Evolutionary conservation across 2,797 vertebrate genomes (phyloP), one percentile per base, ranked within the genome.

Genomic region (Sebastes umbrosus): DNA sequence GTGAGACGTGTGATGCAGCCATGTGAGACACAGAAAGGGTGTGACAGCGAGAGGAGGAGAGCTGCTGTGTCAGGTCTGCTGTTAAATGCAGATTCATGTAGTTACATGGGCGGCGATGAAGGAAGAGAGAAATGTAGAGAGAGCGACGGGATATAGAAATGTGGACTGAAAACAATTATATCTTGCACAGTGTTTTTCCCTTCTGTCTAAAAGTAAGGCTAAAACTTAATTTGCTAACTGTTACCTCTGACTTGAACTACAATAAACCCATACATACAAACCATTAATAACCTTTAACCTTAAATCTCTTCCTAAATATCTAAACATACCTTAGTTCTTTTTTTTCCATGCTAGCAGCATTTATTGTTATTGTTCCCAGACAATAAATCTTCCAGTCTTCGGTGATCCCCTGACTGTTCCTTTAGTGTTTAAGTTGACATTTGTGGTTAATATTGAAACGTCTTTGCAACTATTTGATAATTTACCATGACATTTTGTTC

Each of bases 1-100:
- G 82, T 83, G 87, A 90, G 73, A 69, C 9, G 59, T 84, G 80
- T 69, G 72, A 83, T 69, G 70, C 70, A 66, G 81, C 87, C 86
- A 85, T 88, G 89, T 90, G 91, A 88, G 75, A 74, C 16, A 20
- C 9, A 39, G 59, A 52, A 67, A 52, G 20, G 22, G 69, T 71
- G 83, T 69, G 78, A 83, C 68, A 4, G 74, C 9, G 81, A 83
- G 85, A 84, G 77, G 67, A 73, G 12, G 76, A 43, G 60, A 68
- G 63, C 67, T 34, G 77, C 68, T 81, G 74, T 66, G 71, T 84
- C 73, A 77, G 73, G 60, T 60, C 63, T 66, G 65, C 6, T 81
- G 83, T 66, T 69, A 27, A 73, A 75, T 81, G 31, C 34, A 83
- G 67, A 66, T 78, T 58, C 18, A 22, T 64, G n/a, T 54, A 29